Base-by-base conservation (phyloP, 2,797 vertebrate species). In the Spea hammondii region DNA sequence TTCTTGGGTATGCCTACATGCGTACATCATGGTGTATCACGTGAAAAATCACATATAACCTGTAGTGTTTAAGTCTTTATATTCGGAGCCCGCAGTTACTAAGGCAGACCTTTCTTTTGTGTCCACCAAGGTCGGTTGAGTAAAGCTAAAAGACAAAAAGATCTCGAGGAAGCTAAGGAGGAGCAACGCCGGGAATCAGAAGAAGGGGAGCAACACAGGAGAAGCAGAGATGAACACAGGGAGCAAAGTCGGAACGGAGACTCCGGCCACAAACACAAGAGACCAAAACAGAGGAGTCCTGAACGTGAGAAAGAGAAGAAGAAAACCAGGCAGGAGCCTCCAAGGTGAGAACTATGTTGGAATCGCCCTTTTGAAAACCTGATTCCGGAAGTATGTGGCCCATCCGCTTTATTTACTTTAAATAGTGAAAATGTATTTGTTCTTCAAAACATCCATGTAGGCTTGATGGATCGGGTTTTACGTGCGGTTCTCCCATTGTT, bases 71-170 rank as follows among this genome's bases (percentile, higher is more conserved):
- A 32, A 32, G 32, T 32, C 32, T 1, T 32, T 32, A 32, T 32
- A 32, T 32, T 32, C 1, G 32, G 32, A 32, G 32, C 32, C 32
- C 2, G 32, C 32, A 32, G 32, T 32, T 32, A 32, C 32, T 32
- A 32, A 32, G 32, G 32, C 32, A 32, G 32, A 2, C 32, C 32
- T 32, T 32, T 32, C 32, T 32, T 32, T 32, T 32, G 32, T 62
- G 11, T 17, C n/a, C 10, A 3, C n/a, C 72, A 79, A 94, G 93
- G 88, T 84, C 92, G 90, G 10, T 84, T 88, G 77, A 88, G 86
- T 81, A 92, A 85, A 91, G 89, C 88, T 65, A 89, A 90, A 80
- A 86, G 88, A 47, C n/a, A 70, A 17, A 77, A 79, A 85, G 88
- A 89, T 86, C 83, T 66, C 83, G 83, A 77, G 74, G 87, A 75